Evolutionary conservation across 2,797 vertebrate genomes (phyloP).

Genomic region (Staurois parvus): DNA sequence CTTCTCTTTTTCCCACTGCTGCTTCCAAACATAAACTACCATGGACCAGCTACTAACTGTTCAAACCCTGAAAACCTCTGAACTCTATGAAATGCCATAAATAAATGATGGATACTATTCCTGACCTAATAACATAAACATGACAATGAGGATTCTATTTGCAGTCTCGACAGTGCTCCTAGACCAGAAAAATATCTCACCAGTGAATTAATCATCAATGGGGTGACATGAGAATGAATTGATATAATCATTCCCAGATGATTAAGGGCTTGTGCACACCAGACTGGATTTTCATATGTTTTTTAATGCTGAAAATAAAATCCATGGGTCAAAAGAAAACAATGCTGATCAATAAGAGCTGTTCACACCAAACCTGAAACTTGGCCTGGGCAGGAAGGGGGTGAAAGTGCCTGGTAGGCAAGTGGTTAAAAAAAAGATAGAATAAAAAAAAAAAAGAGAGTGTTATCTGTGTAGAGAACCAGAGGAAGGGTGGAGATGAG

Average conservation of each 20-base stretch:
- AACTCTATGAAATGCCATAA: conserved; percentile 59
- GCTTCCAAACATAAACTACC: conserved; percentile 60
- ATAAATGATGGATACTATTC: conserved; percentile 60
- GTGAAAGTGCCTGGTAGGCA: too few relatives aligned
- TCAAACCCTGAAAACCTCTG: conserved; percentile 59
- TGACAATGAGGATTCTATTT: conserved; percentile 66
- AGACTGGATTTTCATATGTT: not conserved
- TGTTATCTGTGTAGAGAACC: too few relatives aligned
- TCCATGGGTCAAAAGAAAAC: too few relatives aligned
- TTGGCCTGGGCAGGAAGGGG: too few relatives aligned
- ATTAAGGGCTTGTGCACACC: conserved; percentile 29
- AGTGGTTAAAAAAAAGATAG: too few relatives aligned
- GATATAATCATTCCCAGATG: conserved; percentile 64
- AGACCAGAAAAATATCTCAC: conserved; percentile 63
- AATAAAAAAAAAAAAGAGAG: too few relatives aligned
- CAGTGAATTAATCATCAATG: conserved; percentile 63
- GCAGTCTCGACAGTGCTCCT: conserved; percentile 58
- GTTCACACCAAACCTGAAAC: too few relatives aligned
- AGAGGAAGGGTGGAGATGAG: too few relatives aligned
- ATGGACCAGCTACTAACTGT: conserved; percentile 25
- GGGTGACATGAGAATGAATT: conserved; percentile 67
- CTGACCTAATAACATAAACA: conserved; percentile 67
- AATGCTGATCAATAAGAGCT: too few relatives aligned
- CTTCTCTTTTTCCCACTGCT: conserved; percentile 61
- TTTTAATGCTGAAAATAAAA: too few relatives aligned